These are phyloP conservation scores for Tachystola acroxantha DNA, from an alignment of 2,888 invertebrate species.

Conservation along the genomic window DNA sequence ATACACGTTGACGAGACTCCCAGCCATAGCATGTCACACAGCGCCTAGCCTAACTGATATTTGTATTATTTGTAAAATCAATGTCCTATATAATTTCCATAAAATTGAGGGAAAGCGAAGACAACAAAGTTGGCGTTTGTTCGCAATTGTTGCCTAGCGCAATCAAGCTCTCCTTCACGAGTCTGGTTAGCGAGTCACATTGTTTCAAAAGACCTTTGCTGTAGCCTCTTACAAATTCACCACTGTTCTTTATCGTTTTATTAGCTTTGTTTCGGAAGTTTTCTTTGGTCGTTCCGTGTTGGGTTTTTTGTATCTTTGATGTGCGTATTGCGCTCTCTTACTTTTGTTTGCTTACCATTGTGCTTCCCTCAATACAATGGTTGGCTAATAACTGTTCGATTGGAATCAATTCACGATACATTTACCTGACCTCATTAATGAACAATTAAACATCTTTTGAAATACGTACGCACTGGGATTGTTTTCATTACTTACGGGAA, in stretches of 20 bases:
- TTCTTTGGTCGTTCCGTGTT: conserved; percentile 36
- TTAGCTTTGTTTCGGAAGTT: conserved; percentile 58
- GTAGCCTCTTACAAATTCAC: conserved; percentile 52
- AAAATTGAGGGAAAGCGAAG: neutral
- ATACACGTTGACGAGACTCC: too few relatives aligned
- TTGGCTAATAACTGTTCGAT: conserved; percentile 1
- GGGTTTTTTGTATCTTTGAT: conserved; percentile 51
- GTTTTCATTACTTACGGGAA: too few relatives aligned
- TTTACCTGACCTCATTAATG: too few relatives aligned
- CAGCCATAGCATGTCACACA: too few relatives aligned
- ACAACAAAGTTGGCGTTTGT: conserved; percentile 31
- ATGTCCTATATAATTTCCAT: neutral
- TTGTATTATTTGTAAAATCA: too few relatives aligned
- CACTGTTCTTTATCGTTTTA: conserved; percentile 58
- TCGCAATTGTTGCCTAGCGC: conserved; percentile 34
- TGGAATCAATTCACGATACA: neutral
- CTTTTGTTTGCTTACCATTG: conserved; percentile 20
- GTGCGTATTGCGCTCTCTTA: conserved; percentile 23
- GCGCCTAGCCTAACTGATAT: too few relatives aligned
- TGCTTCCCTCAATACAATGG: conserved; percentile 22
- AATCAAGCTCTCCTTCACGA: conserved; percentile 34
- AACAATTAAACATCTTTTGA: too few relatives aligned
- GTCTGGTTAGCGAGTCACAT: conserved; percentile 45
- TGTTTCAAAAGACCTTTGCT: conserved; percentile 52
- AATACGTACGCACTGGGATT: too few relatives aligned